Evolutionary conservation across 2,888 invertebrate genomes (phyloP).

Genomic region (Cryptosula pallasiana): DNA sequence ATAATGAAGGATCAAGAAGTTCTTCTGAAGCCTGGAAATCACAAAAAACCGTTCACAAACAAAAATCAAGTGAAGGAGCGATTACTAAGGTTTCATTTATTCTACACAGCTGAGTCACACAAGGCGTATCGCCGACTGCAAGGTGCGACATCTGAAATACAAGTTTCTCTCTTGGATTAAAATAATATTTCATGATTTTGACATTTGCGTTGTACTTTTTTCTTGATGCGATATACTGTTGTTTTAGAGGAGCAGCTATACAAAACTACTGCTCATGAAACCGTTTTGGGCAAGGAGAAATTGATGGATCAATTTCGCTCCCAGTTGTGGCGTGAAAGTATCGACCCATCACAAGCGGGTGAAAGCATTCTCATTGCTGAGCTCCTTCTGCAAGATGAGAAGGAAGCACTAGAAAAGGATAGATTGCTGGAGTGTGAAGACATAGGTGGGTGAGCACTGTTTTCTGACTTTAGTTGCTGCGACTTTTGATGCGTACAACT

Average conservation of each 20-base stretch:
- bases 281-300: constrained; percentile 3
- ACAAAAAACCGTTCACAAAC: constrained; percentile 1
- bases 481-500: too few species aligned
- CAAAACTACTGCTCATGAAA: constrained; percentile 10
- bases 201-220: neutral
- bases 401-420: constrained; percentile 7
- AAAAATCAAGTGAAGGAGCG: neutral
- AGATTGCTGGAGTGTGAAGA: neutral
- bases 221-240: too few species aligned
- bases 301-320: neutral
- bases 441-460: neutral
- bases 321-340: neutral
- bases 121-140: constrained; percentile 12
- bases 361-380: neutral
- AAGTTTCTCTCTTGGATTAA: too few species aligned
- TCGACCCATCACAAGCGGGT: neutral
- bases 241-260: constrained; percentile 13
- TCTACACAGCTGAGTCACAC: constrained; percentile 15
- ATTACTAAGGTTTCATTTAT: constrained; percentile 8
- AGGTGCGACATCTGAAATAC: neutral
- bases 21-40: constrained; percentile 1
- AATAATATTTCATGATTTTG: too few species aligned
- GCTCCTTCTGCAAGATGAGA: neutral
- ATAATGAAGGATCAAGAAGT: constrained; percentile 21
- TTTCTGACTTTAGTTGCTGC: neutral